These are phyloP conservation scores for Menidia beryllina DNA, from an alignment of 2,113 vertebrate genomes.

Conservation along the genomic window DNA sequence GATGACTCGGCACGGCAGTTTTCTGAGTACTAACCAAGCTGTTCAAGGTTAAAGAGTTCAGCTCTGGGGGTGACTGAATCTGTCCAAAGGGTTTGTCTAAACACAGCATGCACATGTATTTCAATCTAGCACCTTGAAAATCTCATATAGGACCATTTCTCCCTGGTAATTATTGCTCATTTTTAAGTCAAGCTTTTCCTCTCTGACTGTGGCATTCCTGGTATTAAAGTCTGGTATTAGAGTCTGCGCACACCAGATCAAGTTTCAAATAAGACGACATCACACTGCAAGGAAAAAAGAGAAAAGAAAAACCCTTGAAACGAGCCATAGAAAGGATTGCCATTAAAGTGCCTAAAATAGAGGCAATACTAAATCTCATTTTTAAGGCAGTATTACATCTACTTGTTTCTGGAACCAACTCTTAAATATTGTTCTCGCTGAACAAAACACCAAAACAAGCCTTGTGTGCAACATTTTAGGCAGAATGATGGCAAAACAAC, in stretches of 20 bases:
- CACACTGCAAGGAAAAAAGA: constrained; percentile 34
- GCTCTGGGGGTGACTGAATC: constrained; percentile 37
- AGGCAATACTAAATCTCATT: constrained; percentile 60
- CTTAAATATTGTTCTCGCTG: constrained; percentile 37
- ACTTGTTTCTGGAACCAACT: constrained; percentile 48
- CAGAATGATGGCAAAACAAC: constrained; percentile 68
- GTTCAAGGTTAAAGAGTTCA: constrained; percentile 53
- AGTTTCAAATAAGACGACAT: constrained; percentile 63
- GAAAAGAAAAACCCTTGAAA: constrained; percentile 30
- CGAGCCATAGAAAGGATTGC: constrained; percentile 57
- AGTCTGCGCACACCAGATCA: constrained; percentile 55
- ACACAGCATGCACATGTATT: constrained; percentile 50
- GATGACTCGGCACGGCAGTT: constrained; percentile 50
- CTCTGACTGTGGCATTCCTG: constrained; percentile 50
- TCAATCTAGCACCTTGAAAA: constrained; percentile 79
- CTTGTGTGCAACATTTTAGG: constrained; percentile 68
- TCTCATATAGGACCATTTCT: constrained; percentile 67
- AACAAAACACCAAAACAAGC: constrained; percentile 40
- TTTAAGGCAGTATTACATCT: constrained; percentile 80
- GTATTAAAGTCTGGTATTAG: constrained; percentile 50
- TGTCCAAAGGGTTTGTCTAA: constrained; percentile 56
- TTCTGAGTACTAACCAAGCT: constrained; percentile 17
- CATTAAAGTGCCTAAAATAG: constrained; percentile 63
- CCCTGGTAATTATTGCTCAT: constrained; percentile 85
- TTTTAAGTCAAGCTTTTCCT: constrained; percentile 67